Evolutionary conservation across 2,797 vertebrate genomes (phyloP).

Genomic region (Eutrigla gurnardus): DNA sequence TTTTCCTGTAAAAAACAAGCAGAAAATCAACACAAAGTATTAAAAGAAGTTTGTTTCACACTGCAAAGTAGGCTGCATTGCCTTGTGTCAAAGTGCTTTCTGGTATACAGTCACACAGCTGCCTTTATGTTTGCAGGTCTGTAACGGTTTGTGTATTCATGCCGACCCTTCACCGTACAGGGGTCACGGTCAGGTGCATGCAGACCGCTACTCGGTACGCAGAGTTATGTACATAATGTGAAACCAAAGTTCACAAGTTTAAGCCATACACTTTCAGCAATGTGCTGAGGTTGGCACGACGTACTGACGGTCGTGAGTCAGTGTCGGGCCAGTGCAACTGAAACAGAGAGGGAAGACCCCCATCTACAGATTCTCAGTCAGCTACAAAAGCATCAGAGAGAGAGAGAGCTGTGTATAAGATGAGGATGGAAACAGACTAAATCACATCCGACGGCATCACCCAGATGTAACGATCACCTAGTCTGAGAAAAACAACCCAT

Average conservation of each 20-base stretch:
- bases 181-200: neutral
- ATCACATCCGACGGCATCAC: too few relatives aligned
- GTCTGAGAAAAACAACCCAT: too few relatives aligned
- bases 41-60: neutral
- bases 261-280: neutral
- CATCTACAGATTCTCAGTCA: neutral
- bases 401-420: neutral
- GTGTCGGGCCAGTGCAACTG: neutral
- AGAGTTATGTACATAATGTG: neutral
- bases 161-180: accelerated
- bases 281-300: too few relatives aligned
- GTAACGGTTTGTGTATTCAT: neutral
- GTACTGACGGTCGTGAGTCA: neutral
- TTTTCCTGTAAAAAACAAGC: slow-evolving; percentile 87
- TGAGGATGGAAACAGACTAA: too few relatives aligned
- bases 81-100: neutral
- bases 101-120: neutral
- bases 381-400: neutral
- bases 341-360: neutral
- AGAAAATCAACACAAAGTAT: neutral
- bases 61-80: neutral
- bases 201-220: neutral
- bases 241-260: neutral
- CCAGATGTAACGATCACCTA: too few relatives aligned
- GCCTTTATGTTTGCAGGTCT: neutral